Evolutionary conservation across 2,113 vertebrate genomes (phyloP).

Genomic region (Megaptera novaeangliae): DNA sequence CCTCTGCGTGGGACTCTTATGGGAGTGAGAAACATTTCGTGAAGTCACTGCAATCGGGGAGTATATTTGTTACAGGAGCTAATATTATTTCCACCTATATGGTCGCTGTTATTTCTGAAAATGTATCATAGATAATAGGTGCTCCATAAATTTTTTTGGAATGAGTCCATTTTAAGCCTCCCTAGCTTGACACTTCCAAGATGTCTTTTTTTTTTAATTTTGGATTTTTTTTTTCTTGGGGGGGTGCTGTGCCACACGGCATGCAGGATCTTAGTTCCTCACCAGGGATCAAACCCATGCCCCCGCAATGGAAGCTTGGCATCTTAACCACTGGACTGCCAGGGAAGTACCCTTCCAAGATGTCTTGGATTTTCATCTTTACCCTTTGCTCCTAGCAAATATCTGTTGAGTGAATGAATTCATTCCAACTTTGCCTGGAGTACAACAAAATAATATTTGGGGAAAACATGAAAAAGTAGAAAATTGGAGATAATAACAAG

Average conservation of each 20-base stretch:
- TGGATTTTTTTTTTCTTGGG: too few species aligned
- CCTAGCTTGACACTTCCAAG: neutral
- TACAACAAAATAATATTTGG: neutral
- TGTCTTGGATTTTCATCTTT: neutral
- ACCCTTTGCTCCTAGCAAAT: neutral
- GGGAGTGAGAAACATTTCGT: too few species aligned
- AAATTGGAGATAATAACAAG: neutral
- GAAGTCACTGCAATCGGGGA: neutral
- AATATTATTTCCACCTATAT: rapidly evolving
- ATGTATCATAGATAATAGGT: neutral
- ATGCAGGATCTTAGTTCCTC: too few species aligned
- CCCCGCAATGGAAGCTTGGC: too few species aligned
- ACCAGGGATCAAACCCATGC: too few species aligned
- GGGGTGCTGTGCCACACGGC: too few species aligned
- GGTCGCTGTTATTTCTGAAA: neutral
- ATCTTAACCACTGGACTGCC: too few species aligned
- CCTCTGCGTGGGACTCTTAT: neutral
- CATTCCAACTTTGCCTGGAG: neutral
- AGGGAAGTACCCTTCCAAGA: neutral
- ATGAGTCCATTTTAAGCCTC: neutral
- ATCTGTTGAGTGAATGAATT: neutral
- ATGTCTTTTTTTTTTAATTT: neutral
- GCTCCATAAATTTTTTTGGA: neutral
- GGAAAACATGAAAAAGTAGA: neutral
- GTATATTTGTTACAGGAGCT: neutral